Percentiles rank a stretch among this genome's conserved stretches.
Conservation (phyloP, 2,113 vertebrate genomes). For the Lepisosteus osseus region DNA sequence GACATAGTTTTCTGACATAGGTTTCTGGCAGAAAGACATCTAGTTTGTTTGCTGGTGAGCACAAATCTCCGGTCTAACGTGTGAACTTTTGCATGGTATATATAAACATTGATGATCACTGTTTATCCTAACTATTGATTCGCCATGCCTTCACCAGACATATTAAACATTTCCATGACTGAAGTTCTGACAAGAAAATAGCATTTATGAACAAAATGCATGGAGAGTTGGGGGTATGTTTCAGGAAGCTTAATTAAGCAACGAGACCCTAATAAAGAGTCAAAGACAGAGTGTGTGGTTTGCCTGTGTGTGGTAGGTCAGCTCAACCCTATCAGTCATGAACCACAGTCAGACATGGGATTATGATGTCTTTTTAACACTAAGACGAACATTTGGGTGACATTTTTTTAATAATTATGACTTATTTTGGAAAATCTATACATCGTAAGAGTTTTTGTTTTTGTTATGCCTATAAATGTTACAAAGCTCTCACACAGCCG, state of each 20-base stretch:
- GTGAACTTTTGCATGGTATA: slow-evolving; percentile 24
- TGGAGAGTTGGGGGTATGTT: not conserved
- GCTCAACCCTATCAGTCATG: not conserved
- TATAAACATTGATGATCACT: slow-evolving; percentile 24
- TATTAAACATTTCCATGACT: slow-evolving; percentile 16
- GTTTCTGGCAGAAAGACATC: slow-evolving; percentile 17
- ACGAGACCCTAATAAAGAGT: not conserved
- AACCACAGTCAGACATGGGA: not conserved
- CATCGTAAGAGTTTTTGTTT: too few relatives aligned
- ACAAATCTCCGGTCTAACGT: slow-evolving; percentile 11
- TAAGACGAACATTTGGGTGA: not conserved
- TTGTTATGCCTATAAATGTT: too few relatives aligned
- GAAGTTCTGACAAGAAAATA: slow-evolving; percentile 13
- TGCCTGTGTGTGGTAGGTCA: not conserved
- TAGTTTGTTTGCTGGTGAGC: slow-evolving; percentile 16
- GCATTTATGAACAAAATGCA: slow-evolving; percentile 12
- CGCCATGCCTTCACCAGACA: not conserved
- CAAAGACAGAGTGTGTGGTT: not conserved
- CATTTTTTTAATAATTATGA: too few relatives aligned
- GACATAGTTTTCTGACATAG: slow-evolving; percentile 27
- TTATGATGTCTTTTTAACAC: not conserved
- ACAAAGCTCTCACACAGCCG: too few relatives aligned
- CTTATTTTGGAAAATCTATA: too few relatives aligned
- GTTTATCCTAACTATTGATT: slow-evolving; percentile 14
- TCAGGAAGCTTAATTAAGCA: not conserved